These are phyloP conservation scores for Hemithea aestivaria DNA, from an alignment of 2,888 invertebrate genomes.

Conservation along the genomic window DNA sequence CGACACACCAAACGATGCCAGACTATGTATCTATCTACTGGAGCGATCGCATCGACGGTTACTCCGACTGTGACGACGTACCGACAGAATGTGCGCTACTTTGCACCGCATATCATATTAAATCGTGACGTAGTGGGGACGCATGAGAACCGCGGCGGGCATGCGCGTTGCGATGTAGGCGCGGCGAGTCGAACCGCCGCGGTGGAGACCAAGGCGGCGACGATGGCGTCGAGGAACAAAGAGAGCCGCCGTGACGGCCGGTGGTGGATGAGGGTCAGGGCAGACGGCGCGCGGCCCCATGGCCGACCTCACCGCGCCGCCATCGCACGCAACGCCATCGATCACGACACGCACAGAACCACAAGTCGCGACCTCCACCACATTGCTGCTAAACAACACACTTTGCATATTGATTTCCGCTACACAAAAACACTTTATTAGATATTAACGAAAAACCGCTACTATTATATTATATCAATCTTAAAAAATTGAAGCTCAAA, in stretches of 20 bases:
- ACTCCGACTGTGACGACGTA: slow-evolving; percentile 42
- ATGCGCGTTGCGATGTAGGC: slow-evolving; percentile 65
- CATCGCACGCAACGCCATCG: slow-evolving; percentile 50
- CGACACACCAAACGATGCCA: slow-evolving; percentile 29
- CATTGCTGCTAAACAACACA: slow-evolving; percentile 47
- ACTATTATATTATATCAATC: too few relatives aligned
- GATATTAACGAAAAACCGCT: too few relatives aligned
- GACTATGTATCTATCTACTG: slow-evolving; percentile 32
- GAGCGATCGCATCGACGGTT: slow-evolving; percentile 39
- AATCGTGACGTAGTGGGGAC: slow-evolving; percentile 62
- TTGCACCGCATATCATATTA: slow-evolving; percentile 57
- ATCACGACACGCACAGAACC: slow-evolving; percentile 26
- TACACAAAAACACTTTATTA: too few relatives aligned
- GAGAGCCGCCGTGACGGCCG: slow-evolving; percentile 49
- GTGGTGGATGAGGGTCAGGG: slow-evolving; percentile 45
- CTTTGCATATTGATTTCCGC: slow-evolving; percentile 55
- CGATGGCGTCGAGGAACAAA: slow-evolving; percentile 53
- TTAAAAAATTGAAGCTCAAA: too few relatives aligned
- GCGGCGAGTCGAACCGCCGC: slow-evolving; percentile 55
- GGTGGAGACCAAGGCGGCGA: slow-evolving; percentile 45
- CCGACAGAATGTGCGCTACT: slow-evolving; percentile 47
- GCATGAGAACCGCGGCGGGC: slow-evolving; percentile 55
- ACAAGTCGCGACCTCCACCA: slow-evolving; percentile 43
- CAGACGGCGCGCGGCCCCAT: slow-evolving; percentile 34
- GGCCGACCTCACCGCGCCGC: slow-evolving; percentile 47